Evolutionary conservation across 1,140 invertebrate genomes (phyloP).

Genomic region (Zophobas morio): DNA sequence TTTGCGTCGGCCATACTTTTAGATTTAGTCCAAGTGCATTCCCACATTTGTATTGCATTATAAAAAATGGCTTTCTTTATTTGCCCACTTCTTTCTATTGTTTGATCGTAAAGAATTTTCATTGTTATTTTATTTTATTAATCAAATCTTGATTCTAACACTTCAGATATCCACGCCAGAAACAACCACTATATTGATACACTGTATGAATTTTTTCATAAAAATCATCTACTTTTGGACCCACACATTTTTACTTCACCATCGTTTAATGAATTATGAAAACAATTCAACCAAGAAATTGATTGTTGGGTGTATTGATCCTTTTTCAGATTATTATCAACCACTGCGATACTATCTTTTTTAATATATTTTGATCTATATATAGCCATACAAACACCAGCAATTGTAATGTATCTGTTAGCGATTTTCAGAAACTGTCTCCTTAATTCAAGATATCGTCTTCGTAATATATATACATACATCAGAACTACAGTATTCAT

Average conservation of each 20-base stretch:
- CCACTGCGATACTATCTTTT: too few species aligned
- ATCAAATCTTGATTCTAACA: neutral
- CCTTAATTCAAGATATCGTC: too few species aligned
- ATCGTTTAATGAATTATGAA: too few species aligned
- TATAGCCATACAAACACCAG: too few species aligned
- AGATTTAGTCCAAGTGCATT: slow-evolving; percentile 5
- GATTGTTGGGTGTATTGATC: neutral
- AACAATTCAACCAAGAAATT: slow-evolving; percentile 4
- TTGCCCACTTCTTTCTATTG: slow-evolving; percentile 5
- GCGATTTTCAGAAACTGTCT: too few species aligned
- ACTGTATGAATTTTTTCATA: slow-evolving; percentile 4
- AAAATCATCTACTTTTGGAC: too few species aligned
- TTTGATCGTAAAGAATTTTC: neutral
- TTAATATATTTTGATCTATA: too few species aligned
- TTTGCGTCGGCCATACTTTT: neutral
- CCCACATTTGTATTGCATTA: slow-evolving; percentile 6
- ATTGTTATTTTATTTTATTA: slow-evolving; percentile 3
- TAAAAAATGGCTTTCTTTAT: neutral
- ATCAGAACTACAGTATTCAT: too few species aligned
- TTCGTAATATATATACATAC: too few species aligned
- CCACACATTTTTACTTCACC: too few species aligned
- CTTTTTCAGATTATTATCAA: neutral
- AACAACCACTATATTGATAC: slow-evolving; percentile 8
- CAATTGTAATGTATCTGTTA: too few species aligned
- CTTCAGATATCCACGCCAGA: neutral